These are phyloP conservation scores for Chaetodon auriga DNA, from an alignment of 2,113 vertebrate genomes.

Conservation along the genomic window DNA sequence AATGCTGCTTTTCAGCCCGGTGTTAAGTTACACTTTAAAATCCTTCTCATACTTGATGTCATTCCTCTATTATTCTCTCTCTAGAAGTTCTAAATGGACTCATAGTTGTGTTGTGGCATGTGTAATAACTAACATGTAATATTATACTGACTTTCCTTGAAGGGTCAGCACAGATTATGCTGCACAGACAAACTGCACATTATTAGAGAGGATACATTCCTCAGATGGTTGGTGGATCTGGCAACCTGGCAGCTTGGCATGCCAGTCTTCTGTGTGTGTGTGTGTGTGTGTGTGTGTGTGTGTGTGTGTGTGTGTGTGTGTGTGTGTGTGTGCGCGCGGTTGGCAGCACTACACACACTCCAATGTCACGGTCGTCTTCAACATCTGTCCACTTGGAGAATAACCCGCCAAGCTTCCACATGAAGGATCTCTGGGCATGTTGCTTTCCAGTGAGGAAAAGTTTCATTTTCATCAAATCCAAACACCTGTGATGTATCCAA, in stretches of 20 bases:
- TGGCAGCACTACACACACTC: slow-evolving; percentile 70
- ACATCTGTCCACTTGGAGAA: slow-evolving; percentile 70
- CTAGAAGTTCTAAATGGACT: slow-evolving; percentile 2
- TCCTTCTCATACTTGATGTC: neutral
- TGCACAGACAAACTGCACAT: slow-evolving; percentile 59
- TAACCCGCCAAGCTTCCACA: slow-evolving; percentile 23
- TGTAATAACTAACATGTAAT: slow-evolving; percentile 47
- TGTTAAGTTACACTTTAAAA: neutral
- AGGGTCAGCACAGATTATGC: slow-evolving; percentile 36
- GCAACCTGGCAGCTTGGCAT: slow-evolving; percentile 57
- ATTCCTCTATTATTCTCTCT: neutral
- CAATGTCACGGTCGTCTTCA: slow-evolving; percentile 58
- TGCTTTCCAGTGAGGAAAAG: slow-evolving; percentile 3
- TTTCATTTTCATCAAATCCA: slow-evolving; percentile 12
- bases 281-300: slow-evolving; percentile 21
- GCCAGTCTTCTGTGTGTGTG: neutral
- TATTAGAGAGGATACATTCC: slow-evolving; percentile 75
- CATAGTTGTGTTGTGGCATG: neutral
- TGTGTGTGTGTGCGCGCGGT: slow-evolving; percentile 19
- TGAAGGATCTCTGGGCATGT: neutral
- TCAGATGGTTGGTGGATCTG: slow-evolving; percentile 62
- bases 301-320: slow-evolving; percentile 3
- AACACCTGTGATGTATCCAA: neutral
- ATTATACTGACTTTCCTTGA: slow-evolving; percentile 33
- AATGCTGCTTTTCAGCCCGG: too few species aligned